These are phyloP conservation scores for Micropoecilia bifurca DNA, from an alignment of 2,797 vertebrate genomes.

Conservation along the genomic window DNA sequence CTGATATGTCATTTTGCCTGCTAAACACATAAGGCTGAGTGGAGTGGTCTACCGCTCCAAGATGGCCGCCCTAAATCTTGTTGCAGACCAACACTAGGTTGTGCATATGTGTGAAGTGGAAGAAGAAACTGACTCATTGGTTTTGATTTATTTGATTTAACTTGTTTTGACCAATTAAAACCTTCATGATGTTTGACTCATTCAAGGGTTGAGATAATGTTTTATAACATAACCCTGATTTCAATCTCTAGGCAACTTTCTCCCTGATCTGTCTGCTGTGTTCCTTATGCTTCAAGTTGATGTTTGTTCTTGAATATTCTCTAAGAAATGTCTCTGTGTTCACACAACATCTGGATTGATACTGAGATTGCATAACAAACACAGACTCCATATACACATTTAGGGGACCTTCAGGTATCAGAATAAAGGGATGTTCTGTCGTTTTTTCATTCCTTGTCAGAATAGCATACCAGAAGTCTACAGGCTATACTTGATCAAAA, in stretches of 20 bases:
- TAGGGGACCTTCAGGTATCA: not conserved
- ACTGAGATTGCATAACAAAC: not conserved
- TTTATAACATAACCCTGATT: not conserved
- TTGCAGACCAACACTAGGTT: not conserved
- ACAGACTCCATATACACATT: not conserved
- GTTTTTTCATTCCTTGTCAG: not conserved
- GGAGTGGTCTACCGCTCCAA: too few species aligned
- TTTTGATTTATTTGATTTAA: not conserved
- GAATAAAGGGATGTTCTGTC: not conserved
- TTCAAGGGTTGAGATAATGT: not conserved
- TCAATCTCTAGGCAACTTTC: not conserved
- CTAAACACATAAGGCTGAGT: too few species aligned
- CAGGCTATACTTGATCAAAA: not conserved
- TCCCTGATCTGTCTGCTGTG: not conserved
- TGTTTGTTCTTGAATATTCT: not conserved
- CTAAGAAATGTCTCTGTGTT: not conserved
- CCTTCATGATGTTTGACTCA: not conserved
- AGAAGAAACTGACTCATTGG: not conserved
- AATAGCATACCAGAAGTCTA: not conserved
- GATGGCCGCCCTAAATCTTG: too few species aligned
- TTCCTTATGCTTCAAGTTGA: not conserved
- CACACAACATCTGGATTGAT: not conserved
- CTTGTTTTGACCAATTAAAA: not conserved
- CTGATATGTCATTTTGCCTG: too few species aligned
- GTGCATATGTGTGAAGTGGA: not conserved